Evolutionary conservation across 2,888 invertebrate genomes (phyloP).

Genomic region (Oscheius sp.): DNA sequence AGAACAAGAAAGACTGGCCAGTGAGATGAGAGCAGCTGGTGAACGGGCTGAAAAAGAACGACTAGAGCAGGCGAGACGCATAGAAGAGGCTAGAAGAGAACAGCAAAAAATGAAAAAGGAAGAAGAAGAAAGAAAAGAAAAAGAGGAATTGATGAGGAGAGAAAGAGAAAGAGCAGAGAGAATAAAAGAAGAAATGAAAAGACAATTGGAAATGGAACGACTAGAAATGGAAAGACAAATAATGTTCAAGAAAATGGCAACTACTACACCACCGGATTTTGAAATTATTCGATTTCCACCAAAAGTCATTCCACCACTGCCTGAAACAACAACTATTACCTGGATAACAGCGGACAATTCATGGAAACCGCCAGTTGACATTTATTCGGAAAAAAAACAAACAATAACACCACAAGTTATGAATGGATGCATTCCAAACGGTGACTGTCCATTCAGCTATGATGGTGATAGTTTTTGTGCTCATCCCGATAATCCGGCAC

Average conservation of each 20-base stretch:
- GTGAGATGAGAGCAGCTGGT: constrained; percentile 10
- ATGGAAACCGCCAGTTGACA: constrained; percentile 28
- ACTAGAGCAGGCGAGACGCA: constrained; percentile 12
- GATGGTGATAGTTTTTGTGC: constrained; percentile 45
- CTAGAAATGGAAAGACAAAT: constrained; percentile 11
- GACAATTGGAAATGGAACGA: constrained; percentile 18
- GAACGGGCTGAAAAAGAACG: constrained; percentile 8
- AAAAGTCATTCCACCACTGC: constrained; percentile 18
- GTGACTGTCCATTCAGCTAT: constrained; percentile 45
- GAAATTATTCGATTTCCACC: constrained; percentile 26
- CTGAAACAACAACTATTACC: neutral
- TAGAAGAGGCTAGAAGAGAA: too few relatives aligned
- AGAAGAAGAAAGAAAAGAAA: constrained; percentile 4
- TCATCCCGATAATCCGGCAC: constrained; percentile 36
- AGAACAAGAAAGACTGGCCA: constrained; percentile 5
- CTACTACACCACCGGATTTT: constrained; percentile 11
- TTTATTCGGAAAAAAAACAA: neutral
- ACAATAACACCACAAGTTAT: neutral
- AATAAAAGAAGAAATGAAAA: constrained; percentile 12
- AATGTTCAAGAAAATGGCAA: neutral
- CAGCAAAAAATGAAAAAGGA: neutral
- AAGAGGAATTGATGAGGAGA: constrained; percentile 6
- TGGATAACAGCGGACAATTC: constrained; percentile 7
- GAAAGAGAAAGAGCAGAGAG: constrained; percentile 5
- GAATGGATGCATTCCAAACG: constrained; percentile 37